Evolutionary conservation across 2,888 invertebrate species (phyloP), one percentile per base, ranked within the genome.

Genomic region (Julus scanicus): DNA sequence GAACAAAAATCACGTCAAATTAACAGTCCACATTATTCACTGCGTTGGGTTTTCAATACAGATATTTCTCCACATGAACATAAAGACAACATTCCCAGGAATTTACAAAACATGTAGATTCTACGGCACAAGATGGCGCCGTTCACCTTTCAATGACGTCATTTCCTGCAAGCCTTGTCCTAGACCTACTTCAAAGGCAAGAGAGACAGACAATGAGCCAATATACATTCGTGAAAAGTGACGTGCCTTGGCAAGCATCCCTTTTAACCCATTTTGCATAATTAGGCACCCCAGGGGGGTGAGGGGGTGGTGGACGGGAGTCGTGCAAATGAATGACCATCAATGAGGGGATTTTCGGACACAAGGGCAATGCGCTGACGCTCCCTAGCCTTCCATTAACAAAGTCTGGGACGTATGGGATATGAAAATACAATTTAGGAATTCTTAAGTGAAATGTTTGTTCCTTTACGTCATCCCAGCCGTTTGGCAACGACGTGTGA

Each of bases 401-500:
- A 71, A 63, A 8, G 71, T 9, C 71, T 71, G 71, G 71, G 71
- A 20, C 71, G 29, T 20, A 29, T 71, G 29, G 71, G 71, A 20
- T 71, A 29, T 71, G 71, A 71, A 71, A 71, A 71, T 71, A 71
- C 71, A 29, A 71, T 71, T 71, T 71, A 71, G 71, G 71, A 71
- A 71, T 71, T 71, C 71, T 29, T 71, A 71, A 71, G 71, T 29
- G 71, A 71, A 63, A 71, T 71, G 71, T 71, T 71, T 71, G 71
- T 71, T 71, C 71, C 20, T 71, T 71, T 71, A 71, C 71, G 71
- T 71, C 71, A 71, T 71, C n/a, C 71, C 6, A 71, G 20, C 71
- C 4, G 71, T 71, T 71, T 71, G 20, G 71, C 71, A 71, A 29
- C 71, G 11, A 71, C 29, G 20, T 29, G 71, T 20, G 71, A 71